Percentiles rank a stretch among this genome's conserved stretches.
phyloP scores from a whole-genome alignment of 2,113 vertebrate species.

The Sphyrna mokarran region DNA sequence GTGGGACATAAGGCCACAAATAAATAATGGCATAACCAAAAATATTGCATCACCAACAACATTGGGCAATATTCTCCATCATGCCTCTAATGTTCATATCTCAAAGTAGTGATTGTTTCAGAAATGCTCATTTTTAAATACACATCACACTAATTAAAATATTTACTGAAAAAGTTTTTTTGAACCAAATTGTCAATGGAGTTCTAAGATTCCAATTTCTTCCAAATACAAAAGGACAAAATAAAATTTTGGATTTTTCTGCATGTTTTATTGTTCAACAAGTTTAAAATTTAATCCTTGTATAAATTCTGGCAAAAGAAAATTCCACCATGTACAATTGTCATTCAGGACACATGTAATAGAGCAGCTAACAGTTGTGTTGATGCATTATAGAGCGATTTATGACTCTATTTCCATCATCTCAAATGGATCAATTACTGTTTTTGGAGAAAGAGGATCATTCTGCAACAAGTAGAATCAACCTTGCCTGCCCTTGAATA shows the following conservation, averaged over 20 bases:
- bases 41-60: not conserved
- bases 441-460: not conserved
- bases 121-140: not conserved
- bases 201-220: not conserved
- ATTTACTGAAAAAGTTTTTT: not conserved
- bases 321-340: not conserved
- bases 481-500: slow-evolving; percentile 4
- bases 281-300: not conserved
- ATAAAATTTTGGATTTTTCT: not conserved
- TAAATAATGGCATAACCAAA: not conserved
- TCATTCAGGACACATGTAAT: not conserved
- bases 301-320: not conserved
- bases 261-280: not conserved
- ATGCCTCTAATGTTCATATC: not conserved
- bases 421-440: not conserved
- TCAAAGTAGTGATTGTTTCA: not conserved
- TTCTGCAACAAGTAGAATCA: not conserved
- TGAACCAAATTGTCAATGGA: not conserved
- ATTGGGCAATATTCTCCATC: not conserved
- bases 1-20: too few relatives aligned
- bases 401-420: not conserved
- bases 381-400: not conserved
- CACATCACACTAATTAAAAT: not conserved
- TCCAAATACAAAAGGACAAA: not conserved
- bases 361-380: not conserved